These are phyloP conservation scores for Lutjanus erythropterus DNA, from an alignment of 2,113 vertebrate species.

Conservation along the genomic window DNA sequence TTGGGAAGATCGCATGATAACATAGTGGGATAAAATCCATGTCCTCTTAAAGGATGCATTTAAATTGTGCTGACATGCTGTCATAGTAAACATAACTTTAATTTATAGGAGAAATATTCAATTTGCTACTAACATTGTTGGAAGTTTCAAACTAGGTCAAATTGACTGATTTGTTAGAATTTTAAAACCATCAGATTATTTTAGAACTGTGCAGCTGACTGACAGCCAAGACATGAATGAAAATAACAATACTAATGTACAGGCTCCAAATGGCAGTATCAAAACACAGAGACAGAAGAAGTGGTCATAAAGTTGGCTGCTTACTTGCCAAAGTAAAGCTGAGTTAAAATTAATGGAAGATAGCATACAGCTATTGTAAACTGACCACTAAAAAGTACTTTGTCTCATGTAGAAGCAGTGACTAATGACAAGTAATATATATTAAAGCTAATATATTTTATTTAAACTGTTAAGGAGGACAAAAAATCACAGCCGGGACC, in stretches of 20 bases:
- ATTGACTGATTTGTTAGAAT: not conserved
- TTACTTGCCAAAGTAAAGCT: not conserved
- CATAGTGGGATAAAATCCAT: no score
- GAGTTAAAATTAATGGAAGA: not conserved
- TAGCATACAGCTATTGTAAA: not conserved
- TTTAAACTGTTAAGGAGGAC: constrained; percentile 81
- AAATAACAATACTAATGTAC: not conserved
- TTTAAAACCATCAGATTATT: not conserved
- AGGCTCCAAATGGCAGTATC: not conserved
- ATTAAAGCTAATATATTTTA: not conserved
- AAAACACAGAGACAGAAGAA: not conserved
- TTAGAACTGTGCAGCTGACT: not conserved
- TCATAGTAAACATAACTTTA: not conserved
- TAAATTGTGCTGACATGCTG: not conserved
- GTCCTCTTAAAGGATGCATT: not conserved
- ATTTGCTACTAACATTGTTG: not conserved
- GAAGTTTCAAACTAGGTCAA: not conserved
- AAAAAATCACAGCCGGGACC: constrained; percentile 57
- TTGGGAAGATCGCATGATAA: no score
- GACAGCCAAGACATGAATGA: not conserved
- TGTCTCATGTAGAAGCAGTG: no score
- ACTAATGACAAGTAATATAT: not conserved
- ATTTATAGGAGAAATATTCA: not conserved
- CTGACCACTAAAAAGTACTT: not conserved
- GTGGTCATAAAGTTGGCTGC: not conserved